These are phyloP conservation scores for Urophycis tenuis DNA, from an alignment of 2,797 vertebrate species.

Conservation along the genomic window DNA sequence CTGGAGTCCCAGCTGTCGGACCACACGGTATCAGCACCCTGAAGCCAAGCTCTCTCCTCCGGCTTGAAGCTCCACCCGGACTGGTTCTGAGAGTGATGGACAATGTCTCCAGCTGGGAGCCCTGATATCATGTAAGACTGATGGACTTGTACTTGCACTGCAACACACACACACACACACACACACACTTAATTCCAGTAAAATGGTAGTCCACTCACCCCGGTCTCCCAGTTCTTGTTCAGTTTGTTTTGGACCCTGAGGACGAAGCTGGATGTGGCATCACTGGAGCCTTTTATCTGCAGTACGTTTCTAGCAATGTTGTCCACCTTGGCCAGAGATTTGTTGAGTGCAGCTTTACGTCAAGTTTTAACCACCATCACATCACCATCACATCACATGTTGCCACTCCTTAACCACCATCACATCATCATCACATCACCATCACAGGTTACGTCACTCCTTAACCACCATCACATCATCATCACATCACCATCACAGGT, in stretches of 20 bases:
- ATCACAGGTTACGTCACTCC: neutral
- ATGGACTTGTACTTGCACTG: neutral
- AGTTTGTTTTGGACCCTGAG: neutral
- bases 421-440: too few relatives aligned
- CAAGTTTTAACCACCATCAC: neutral
- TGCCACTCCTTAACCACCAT: neutral
- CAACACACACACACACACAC: neutral
- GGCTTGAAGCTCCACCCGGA: neutral
- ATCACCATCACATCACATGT: too few relatives aligned
- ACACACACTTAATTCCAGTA: neutral
- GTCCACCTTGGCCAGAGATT: neutral
- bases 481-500: neutral
- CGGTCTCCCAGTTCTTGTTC: neutral
- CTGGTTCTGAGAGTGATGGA: neutral
- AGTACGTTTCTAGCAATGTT: neutral
- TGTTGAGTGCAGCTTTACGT: neutral
- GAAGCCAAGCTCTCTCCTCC: neutral
- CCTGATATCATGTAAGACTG: neutral
- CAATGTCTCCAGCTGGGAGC: neutral
- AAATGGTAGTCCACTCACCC: neutral
- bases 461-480: too few relatives aligned
- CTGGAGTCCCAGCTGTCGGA: conserved; percentile 37
- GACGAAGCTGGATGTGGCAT: too few relatives aligned
- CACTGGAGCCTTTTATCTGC: neutral
- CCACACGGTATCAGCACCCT: conserved; percentile 8